phyloP scores from a whole-genome alignment of 2,113 vertebrate genomes.

The Corythoichthys haematopterus region DNA sequence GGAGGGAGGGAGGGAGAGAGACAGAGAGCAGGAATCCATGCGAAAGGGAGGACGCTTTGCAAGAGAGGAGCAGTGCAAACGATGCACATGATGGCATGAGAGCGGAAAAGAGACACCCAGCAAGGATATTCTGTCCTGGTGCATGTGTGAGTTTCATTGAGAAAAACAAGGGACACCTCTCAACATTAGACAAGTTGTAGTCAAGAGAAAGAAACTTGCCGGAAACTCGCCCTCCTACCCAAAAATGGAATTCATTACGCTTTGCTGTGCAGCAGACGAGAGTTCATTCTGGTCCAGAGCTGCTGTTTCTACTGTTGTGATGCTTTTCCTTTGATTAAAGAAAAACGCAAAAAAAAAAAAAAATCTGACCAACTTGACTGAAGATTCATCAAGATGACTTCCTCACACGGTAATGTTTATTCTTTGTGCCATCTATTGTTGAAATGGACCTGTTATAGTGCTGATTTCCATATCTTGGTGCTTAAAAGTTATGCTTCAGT shows the following conservation, averaged over 20 bases:
- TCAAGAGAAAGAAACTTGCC: conserved; percentile 32
- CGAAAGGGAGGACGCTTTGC: conserved; percentile 42
- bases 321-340: conserved; percentile 26
- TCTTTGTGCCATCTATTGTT: conserved; percentile 21
- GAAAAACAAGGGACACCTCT: conserved; percentile 61
- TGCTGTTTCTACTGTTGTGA: conserved; percentile 25
- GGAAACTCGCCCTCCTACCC: background rate
- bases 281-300: conserved; percentile 24
- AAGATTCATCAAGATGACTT: conserved; percentile 40
- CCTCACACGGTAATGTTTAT: conserved; percentile 56
- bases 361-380: conserved; percentile 27
- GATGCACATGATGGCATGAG: conserved; percentile 54
- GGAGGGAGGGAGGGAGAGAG: conserved; percentile 27
- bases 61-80: conserved; percentile 55
- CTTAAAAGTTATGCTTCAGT: background rate
- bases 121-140: conserved; percentile 28
- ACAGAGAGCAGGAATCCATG: conserved; percentile 42
- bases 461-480: conserved; percentile 5
- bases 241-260: conserved; percentile 42
- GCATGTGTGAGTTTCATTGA: conserved; percentile 65
- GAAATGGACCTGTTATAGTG: conserved; percentile 10
- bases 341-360: background rate
- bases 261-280: conserved; percentile 33
- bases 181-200: conserved; percentile 31
- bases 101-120: conserved; percentile 40